phyloP scores from a whole-genome alignment of 1,140 invertebrate species.

The Phenacoccus solenopsis region DNA sequence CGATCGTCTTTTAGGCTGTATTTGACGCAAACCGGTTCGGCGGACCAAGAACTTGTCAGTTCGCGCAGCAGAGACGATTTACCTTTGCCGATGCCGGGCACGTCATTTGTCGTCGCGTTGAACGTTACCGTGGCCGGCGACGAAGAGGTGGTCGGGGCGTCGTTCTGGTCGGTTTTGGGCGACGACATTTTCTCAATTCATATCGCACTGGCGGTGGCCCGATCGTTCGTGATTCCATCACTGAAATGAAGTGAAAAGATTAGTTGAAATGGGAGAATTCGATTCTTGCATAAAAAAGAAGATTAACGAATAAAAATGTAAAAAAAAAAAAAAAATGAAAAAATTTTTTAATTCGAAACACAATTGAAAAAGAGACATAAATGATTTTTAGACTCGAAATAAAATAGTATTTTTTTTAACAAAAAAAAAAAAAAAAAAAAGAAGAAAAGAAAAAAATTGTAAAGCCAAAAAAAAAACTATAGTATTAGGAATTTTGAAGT shows the following conservation, averaged over 20 bases:
- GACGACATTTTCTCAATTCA: not conserved
- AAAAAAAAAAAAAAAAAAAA: no score
- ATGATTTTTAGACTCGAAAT: no score
- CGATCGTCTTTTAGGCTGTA: conserved; percentile 8
- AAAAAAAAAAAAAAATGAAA: no score
- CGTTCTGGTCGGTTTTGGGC: not conserved
- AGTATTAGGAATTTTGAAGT: no score
- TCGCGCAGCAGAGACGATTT: not conserved
- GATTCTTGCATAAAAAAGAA: no score
- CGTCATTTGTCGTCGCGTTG: not conserved
- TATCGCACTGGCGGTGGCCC: not conserved
- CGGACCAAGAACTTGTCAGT: conserved; percentile 9
- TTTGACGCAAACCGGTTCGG: conserved; percentile 11
- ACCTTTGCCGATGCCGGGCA: not conserved
- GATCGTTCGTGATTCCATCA: not conserved
- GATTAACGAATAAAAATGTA: no score
- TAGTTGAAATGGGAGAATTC: no score
- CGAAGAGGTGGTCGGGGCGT: not conserved
- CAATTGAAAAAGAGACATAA: no score
- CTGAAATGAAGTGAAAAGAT: not conserved
- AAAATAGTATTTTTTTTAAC: no score
- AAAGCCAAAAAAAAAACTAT: no score
- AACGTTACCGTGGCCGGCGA: not conserved
- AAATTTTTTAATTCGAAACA: no score
- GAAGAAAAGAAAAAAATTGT: no score